Evolutionary conservation across 2,113 vertebrate genomes (phyloP).

Genomic region (Cephalophus harveyi): DNA sequence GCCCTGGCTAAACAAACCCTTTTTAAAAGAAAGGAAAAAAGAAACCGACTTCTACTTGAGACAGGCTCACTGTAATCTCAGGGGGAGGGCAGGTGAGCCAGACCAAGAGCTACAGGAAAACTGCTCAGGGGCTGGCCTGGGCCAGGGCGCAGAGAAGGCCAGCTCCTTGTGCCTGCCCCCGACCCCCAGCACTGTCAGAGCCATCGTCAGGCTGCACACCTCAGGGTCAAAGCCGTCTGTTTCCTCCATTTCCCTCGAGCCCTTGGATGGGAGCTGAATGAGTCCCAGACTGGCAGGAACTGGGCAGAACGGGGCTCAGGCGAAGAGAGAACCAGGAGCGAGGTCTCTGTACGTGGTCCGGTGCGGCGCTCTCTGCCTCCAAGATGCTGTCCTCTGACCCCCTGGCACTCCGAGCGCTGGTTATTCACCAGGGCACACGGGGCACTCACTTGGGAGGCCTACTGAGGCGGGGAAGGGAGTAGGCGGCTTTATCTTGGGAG

Average conservation of each 20-base stretch:
- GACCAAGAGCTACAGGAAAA: background rate
- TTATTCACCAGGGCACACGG: background rate
- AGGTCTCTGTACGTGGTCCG: background rate
- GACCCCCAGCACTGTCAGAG: accelerated
- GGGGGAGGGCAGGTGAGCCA: background rate
- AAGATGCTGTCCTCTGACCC: no score
- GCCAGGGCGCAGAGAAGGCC: background rate
- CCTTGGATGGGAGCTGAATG: background rate
- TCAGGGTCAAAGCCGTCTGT: background rate
- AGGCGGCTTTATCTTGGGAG: background rate
- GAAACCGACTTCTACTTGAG: background rate
- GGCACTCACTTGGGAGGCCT: accelerated
- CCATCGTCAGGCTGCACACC: background rate
- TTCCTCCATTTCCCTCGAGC: background rate
- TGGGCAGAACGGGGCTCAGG: background rate
- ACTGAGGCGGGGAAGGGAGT: accelerated
- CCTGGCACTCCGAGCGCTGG: accelerated
- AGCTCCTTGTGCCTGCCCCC: accelerated
- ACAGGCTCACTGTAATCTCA: background rate
- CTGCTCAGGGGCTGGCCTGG: accelerated
- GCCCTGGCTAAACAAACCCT: background rate
- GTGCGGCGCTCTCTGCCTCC: background rate
- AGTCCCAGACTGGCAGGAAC: background rate
- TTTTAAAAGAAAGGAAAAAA: background rate
- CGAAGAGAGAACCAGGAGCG: accelerated